Evolutionary conservation across 2,113 vertebrate genomes (phyloP).

Genomic region (Salvelinus alpinus): DNA sequence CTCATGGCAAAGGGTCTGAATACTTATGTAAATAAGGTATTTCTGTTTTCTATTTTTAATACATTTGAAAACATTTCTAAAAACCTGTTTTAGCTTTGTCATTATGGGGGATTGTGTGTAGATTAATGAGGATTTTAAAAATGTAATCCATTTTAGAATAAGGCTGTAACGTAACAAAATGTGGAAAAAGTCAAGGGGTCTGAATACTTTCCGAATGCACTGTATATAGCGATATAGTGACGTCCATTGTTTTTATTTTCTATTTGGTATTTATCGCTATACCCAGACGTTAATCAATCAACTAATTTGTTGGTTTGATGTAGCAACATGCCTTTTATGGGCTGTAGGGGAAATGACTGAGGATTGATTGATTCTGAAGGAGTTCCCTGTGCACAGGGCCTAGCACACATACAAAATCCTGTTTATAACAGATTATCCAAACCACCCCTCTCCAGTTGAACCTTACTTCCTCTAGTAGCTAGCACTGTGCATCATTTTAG

Average conservation of each 20-base stretch:
- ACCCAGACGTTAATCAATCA: conserved; percentile 70
- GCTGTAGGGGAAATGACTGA: conserved; percentile 68
- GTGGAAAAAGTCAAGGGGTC: too few relatives aligned
- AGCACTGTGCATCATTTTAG: conserved; percentile 24
- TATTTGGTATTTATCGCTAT: conserved; percentile 5
- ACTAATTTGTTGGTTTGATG: conserved; percentile 73
- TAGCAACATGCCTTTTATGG: conserved; percentile 69
- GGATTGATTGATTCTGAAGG: conserved; percentile 74
- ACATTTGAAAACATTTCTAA: too few relatives aligned
- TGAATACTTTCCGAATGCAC: conserved; percentile 42
- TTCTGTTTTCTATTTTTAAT: too few relatives aligned
- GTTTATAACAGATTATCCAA: conserved; percentile 25
- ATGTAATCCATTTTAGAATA: too few relatives aligned
- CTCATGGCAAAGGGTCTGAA: too few relatives aligned
- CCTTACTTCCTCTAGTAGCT: conserved; percentile 28
- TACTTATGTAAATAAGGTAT: too few relatives aligned
- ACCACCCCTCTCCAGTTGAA: conserved; percentile 20
- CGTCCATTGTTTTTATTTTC: too few relatives aligned
- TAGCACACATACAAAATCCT: not conserved
- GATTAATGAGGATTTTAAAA: too few relatives aligned
- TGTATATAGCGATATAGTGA: too few relatives aligned
- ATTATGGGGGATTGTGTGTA: too few relatives aligned
- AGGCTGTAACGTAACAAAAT: too few relatives aligned
- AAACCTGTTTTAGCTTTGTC: too few relatives aligned
- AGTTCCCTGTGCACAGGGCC: conserved; percentile 59